phyloP scores from a whole-genome alignment of 2,113 vertebrate genomes.

The Pollimyrus isidori region DNA sequence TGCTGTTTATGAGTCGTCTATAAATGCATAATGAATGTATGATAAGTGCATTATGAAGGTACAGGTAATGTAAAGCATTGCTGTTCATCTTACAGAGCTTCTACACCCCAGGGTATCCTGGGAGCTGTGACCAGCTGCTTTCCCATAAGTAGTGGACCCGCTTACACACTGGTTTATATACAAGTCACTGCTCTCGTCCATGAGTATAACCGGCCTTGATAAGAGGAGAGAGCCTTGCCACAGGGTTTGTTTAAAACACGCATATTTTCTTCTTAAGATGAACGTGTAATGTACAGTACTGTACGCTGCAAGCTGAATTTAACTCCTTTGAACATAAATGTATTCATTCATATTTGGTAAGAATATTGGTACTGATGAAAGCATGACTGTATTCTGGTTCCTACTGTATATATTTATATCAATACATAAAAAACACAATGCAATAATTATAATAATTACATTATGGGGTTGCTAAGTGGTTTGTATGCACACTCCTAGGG shows the following conservation, averaged over 20 bases:
- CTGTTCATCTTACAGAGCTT: background rate
- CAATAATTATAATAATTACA: background rate
- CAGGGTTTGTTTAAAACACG: background rate
- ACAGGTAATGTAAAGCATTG: background rate
- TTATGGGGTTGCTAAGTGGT: background rate
- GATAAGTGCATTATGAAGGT: background rate
- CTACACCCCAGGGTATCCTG: background rate
- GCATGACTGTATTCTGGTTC: background rate
- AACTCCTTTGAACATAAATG: background rate
- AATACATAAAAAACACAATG: background rate
- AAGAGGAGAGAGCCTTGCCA: background rate
- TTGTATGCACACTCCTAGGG: background rate
- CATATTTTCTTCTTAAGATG: background rate
- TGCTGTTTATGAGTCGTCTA: background rate
- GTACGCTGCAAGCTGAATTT: background rate
- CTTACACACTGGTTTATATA: background rate
- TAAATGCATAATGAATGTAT: background rate
- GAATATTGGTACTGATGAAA: background rate
- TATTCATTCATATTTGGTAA: background rate
- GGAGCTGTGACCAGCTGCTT: background rate
- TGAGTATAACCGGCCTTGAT: background rate
- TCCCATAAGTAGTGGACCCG: background rate
- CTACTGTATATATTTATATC: background rate
- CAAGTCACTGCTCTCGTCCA: background rate
- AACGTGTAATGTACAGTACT: background rate